phyloP scores from a whole-genome alignment of 2,888 invertebrate genomes.

The Schrankia costaestrigalis region DNA sequence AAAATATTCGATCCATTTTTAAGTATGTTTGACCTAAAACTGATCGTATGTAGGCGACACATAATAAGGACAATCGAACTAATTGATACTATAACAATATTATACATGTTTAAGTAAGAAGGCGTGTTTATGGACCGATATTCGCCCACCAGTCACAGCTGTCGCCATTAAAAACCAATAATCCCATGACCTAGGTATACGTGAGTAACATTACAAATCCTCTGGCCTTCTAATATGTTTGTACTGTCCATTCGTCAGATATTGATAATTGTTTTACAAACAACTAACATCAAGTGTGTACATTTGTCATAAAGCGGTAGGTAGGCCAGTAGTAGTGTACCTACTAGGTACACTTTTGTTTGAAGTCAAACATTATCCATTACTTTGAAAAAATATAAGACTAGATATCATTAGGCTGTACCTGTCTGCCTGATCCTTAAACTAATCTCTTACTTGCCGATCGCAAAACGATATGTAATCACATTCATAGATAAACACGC shows the following conservation, averaged over 20 bases:
- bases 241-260: conserved; percentile 17
- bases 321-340: too few relatives aligned
- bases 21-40: conserved; percentile 11
- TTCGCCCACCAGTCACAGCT: conserved; percentile 12
- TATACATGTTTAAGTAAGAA: conserved; percentile 7
- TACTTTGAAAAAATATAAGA: too few relatives aligned
- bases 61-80: conserved; percentile 7
- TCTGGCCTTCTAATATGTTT: conserved; percentile 21
- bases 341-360: too few relatives aligned
- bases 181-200: conserved; percentile 16
- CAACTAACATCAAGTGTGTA: too few relatives aligned
- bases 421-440: too few relatives aligned
- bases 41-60: conserved; percentile 4
- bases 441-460: too few relatives aligned
- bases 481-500: too few relatives aligned
- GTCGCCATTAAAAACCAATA: conserved; percentile 8
- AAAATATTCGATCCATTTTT: too few relatives aligned
- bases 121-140: conserved; percentile 14
- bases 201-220: conserved; percentile 19
- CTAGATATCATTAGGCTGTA: too few relatives aligned
- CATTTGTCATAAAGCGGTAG: too few relatives aligned
- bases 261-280: conserved; percentile 36
- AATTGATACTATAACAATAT: conserved; percentile 8
- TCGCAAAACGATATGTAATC: too few relatives aligned
- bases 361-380: too few relatives aligned